Conservation (phyloP, 1,140 invertebrate genomes). For the Drosophila jambulina region DNA sequence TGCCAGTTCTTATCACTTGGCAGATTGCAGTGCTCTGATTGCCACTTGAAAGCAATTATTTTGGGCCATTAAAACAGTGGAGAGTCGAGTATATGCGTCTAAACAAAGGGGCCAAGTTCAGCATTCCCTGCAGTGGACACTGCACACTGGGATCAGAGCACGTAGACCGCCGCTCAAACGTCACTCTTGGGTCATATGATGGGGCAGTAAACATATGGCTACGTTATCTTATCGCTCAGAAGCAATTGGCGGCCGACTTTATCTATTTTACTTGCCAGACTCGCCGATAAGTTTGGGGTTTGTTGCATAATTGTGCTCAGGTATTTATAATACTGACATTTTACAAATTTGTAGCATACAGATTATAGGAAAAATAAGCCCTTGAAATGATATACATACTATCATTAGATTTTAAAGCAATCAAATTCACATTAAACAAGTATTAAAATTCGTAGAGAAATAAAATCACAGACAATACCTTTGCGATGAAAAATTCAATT, state of each 20-base stretch:
- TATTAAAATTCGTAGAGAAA: neutral
- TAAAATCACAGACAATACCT: neutral
- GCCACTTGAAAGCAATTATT: slow-evolving; percentile 41
- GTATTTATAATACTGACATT: slow-evolving; percentile 17
- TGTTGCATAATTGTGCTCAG: slow-evolving; percentile 12
- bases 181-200: slow-evolving; percentile 44
- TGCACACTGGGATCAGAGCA: slow-evolving; percentile 49
- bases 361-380: neutral
- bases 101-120: slow-evolving; percentile 34
- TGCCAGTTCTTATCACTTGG: slow-evolving; percentile 13
- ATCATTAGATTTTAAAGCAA: neutral
- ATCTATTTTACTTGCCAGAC: slow-evolving; percentile 20
- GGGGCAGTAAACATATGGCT: slow-evolving; percentile 37
- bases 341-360: neutral
- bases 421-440: too few species aligned
- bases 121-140: slow-evolving; percentile 14
- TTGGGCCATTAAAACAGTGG: slow-evolving; percentile 26
- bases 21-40: slow-evolving; percentile 31
- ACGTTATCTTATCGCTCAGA: slow-evolving; percentile 43
- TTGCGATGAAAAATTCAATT: neutral
- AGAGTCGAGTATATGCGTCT: neutral
- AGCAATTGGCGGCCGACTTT: slow-evolving; percentile 15
- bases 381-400: neutral
- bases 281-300: slow-evolving; percentile 15
- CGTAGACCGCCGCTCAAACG: slow-evolving; percentile 37